Conservation (phyloP, 2,888 invertebrate species). For the Oxytorus armatus region DNA sequence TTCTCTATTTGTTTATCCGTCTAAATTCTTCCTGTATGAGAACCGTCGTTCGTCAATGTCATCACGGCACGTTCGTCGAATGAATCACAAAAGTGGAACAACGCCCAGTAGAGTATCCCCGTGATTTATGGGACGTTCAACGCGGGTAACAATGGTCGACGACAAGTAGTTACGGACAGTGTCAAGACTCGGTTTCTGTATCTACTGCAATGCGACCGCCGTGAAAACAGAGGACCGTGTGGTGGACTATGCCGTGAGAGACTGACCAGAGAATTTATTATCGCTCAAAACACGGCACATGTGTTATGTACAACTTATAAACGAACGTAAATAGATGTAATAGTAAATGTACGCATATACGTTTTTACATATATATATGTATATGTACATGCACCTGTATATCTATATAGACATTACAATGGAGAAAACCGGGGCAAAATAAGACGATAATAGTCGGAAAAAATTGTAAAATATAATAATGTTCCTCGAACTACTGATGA, state of each 20-base stretch:
- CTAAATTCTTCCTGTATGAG: neutral
- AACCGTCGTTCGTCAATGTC: conserved; percentile 27
- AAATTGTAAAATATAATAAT: no score
- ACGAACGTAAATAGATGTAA: conserved; percentile 6
- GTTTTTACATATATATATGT: neutral
- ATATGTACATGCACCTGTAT: neutral
- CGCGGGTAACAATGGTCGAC: conserved; percentile 15
- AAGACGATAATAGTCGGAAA: neutral
- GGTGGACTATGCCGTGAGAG: neutral
- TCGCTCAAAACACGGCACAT: conserved; percentile 14
- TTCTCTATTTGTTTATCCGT: no score
- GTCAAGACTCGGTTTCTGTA: conserved; percentile 47
- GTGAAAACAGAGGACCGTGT: neutral
- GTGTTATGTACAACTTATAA: conserved; percentile 7
- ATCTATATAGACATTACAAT: no score
- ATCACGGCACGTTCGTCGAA: conserved; percentile 9
- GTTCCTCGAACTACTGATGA: no score
- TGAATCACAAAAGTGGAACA: conserved; percentile 34
- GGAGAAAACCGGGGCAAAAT: neutral
- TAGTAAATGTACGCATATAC: conserved; percentile 2
- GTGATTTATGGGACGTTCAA: conserved; percentile 39
- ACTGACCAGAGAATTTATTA: conserved; percentile 45
- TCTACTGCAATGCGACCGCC: conserved; percentile 64
- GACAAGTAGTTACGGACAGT: conserved; percentile 36
- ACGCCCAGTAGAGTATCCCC: conserved; percentile 2